Conservation (phyloP, 2,797 vertebrate genomes). For the Percopsis omiscomaycus region DNA sequence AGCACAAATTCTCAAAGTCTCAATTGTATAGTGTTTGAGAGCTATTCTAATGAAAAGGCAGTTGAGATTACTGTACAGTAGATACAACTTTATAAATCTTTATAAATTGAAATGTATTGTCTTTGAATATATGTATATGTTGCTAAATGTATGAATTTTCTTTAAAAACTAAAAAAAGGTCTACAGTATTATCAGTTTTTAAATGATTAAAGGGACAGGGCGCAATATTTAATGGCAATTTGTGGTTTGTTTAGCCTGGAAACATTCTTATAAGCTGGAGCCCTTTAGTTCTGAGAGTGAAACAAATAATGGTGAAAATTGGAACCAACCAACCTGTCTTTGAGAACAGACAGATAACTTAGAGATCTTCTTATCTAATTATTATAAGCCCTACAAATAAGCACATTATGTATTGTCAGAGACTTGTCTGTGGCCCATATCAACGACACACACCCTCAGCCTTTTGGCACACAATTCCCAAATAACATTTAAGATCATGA, state of each 20-base stretch:
- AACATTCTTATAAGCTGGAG: too few species aligned
- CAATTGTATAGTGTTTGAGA: not conserved
- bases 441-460: constrained; percentile 10
- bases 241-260: too few species aligned
- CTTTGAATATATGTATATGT: too few species aligned
- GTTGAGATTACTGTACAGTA: too few species aligned
- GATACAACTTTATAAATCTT: too few species aligned
- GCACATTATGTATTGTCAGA: constrained; percentile 31
- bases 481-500: constrained; percentile 4
- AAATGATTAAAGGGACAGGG: too few species aligned
- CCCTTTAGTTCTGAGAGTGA: not conserved
- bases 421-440: constrained; percentile 20
- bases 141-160: too few species aligned
- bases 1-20: not conserved
- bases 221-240: too few species aligned
- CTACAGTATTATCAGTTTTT: too few species aligned
- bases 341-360: not conserved
- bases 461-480: constrained; percentile 21
- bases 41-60: too few species aligned
- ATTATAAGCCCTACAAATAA: constrained; percentile 8
- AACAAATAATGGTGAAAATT: constrained; percentile 56
- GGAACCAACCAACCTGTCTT: constrained; percentile 31
- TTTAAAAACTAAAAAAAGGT: too few species aligned
- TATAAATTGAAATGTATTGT: too few species aligned
- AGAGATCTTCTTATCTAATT: constrained; percentile 17